phyloP scores from a whole-genome alignment of 2,797 vertebrate species.

The Halcyon chelicuti region DNA sequence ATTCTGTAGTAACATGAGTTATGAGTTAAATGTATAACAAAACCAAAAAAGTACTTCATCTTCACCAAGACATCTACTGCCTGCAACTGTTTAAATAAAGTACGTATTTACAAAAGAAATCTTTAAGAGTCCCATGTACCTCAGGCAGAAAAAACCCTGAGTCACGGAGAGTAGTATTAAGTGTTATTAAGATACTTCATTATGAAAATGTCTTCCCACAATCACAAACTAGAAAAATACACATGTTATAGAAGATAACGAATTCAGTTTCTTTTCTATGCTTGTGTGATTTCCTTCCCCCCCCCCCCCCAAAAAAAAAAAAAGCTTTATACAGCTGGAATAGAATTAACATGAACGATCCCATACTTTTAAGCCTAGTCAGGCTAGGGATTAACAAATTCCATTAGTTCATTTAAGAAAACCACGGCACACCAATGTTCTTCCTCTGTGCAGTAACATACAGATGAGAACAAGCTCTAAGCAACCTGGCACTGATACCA shows the following conservation, averaged over 20 bases:
- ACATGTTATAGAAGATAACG: neutral
- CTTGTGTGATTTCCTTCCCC: neutral
- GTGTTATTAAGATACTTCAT: neutral
- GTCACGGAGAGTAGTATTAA: neutral
- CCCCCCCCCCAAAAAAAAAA: neutral
- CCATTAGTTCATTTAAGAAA: neutral
- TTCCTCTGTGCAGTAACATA: neutral
- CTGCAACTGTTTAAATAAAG: neutral
- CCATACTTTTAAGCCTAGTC: neutral
- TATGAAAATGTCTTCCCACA: neutral
- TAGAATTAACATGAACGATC: neutral
- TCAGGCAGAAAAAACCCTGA: neutral
- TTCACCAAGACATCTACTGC: neutral
- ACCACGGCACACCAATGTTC: neutral
- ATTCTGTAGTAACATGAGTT: neutral
- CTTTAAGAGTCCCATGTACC: neutral
- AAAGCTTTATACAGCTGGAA: neutral
- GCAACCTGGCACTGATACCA: neutral
- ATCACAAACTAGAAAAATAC: constrained; percentile 34
- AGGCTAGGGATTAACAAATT: neutral
- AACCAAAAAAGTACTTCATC: neutral
- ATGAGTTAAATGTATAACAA: neutral
- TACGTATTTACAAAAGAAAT: neutral
- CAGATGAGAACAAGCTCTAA: neutral
- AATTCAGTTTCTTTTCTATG: constrained; percentile 6